Conservation (phyloP, 2,888 invertebrate species). For the Mesochorus sp. region DNA sequence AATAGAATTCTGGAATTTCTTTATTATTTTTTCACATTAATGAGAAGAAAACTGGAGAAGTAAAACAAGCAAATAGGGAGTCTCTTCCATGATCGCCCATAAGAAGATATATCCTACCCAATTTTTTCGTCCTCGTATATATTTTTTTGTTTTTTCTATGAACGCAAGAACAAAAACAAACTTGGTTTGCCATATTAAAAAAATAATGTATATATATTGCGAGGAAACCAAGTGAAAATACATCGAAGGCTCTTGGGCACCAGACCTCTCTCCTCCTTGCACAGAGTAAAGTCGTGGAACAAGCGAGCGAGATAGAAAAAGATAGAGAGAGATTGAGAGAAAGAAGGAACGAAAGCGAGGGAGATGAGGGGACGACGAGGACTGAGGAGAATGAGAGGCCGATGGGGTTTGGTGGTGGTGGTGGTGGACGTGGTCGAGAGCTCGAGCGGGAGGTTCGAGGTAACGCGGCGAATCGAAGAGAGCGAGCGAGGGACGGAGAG, state of each 20-base stretch:
- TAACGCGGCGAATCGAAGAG: constrained; percentile 72
- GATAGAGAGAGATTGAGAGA: constrained; percentile 60
- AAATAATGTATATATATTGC: constrained; percentile 39
- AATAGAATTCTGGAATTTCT: neutral
- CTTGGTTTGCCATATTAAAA: constrained; percentile 37
- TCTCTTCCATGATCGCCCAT: constrained; percentile 14
- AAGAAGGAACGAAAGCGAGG: constrained; percentile 59
- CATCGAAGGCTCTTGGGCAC: constrained; percentile 69
- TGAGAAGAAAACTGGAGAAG: constrained; percentile 3
- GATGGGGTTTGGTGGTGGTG: constrained; percentile 22
- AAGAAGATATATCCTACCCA: constrained; percentile 17
- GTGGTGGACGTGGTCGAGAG: constrained; percentile 47
- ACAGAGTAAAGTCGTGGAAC: constrained; percentile 63
- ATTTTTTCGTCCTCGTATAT: constrained; percentile 5
- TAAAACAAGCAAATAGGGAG: constrained; percentile 9
- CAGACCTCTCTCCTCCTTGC: constrained; percentile 63
- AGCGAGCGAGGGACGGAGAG: constrained; percentile 65
- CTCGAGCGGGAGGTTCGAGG: constrained; percentile 62
- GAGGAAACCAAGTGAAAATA: constrained; percentile 71
- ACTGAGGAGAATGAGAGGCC: constrained; percentile 71
- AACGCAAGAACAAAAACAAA: constrained; percentile 21
- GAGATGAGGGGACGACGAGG: constrained; percentile 64
- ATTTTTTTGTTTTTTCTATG: constrained; percentile 10
- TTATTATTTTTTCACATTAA: neutral
- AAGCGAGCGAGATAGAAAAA: constrained; percentile 49